Evolutionary conservation across 2,888 invertebrate genomes (phyloP).

Genomic region (Dorcus parallelipipedus): DNA sequence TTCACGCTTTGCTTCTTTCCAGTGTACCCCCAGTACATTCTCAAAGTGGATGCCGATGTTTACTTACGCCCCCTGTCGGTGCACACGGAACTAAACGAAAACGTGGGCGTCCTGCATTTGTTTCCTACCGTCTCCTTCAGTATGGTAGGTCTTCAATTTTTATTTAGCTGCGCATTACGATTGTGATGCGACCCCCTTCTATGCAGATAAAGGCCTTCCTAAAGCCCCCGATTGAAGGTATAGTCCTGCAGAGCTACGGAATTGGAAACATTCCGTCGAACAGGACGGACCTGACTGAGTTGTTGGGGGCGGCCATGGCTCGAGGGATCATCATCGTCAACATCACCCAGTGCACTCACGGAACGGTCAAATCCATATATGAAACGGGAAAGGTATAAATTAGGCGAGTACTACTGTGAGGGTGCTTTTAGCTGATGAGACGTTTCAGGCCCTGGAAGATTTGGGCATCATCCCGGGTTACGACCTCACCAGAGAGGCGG

Average conservation of each 20-base stretch:
- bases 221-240: slow-evolving; percentile 70
- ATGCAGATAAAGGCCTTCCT: slow-evolving; percentile 62
- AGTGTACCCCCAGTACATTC: slow-evolving; percentile 26
- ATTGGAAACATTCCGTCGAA: slow-evolving; percentile 89
- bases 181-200: slow-evolving; percentile 6
- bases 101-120: slow-evolving; percentile 82
- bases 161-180: neutral
- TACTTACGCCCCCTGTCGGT: slow-evolving; percentile 40
- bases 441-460: slow-evolving; percentile 55
- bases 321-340: slow-evolving; percentile 86
- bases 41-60: slow-evolving; percentile 2
- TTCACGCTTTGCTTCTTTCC: neutral
- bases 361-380: slow-evolving; percentile 75
- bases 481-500: slow-evolving; percentile 94
- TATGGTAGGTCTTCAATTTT: slow-evolving; percentile 47
- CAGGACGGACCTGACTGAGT: slow-evolving; percentile 73
- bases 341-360: slow-evolving; percentile 85
- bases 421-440: neutral
- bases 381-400: slow-evolving; percentile 72
- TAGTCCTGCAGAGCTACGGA: slow-evolving; percentile 90
- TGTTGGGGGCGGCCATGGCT: slow-evolving; percentile 65
- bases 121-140: slow-evolving; percentile 88
- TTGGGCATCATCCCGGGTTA: slow-evolving; percentile 75
- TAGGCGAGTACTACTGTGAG: neutral
- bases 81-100: slow-evolving; percentile 70